phyloP scores from a whole-genome alignment of 1,140 invertebrate genomes.

The Drosophila teissieri region DNA sequence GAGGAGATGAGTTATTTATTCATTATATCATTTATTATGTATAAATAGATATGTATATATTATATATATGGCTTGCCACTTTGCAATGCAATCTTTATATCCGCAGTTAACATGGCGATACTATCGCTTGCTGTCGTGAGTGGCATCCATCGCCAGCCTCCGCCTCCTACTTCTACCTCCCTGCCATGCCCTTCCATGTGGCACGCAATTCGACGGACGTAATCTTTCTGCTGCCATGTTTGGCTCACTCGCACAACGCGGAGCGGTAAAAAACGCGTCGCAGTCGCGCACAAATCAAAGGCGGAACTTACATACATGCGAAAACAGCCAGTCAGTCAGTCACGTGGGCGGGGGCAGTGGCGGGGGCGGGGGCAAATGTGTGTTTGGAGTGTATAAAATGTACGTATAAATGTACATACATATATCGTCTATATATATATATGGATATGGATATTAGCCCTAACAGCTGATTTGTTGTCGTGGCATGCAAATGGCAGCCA shows the following conservation, averaged over 20 bases:
- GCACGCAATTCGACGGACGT: conserved; percentile 49
- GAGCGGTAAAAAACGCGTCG: conserved; percentile 18
- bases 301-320: neutral
- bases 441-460: conserved; percentile 22
- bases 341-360: neutral
- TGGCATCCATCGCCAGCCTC: conserved; percentile 7
- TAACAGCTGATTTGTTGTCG: conserved; percentile 63
- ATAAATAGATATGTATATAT: too few species aligned
- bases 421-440: neutral
- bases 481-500: conserved; percentile 55
- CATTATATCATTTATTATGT: too few species aligned
- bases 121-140: neutral
- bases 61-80: neutral
- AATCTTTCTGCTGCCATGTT: conserved; percentile 61
- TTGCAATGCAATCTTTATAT: too few species aligned
- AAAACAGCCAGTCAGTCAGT: conserved; percentile 3
- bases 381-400: conserved; percentile 2
- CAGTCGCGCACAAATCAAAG: conserved; percentile 15
- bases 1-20: too few species aligned
- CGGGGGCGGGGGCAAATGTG: conserved; percentile 9
- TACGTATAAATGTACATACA: too few species aligned
- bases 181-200: conserved; percentile 8
- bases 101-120: neutral
- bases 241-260: conserved; percentile 63
- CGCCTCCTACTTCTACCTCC: neutral